Conservation (phyloP, 1,140 invertebrate genomes). For the Lepidotrigona ventralis region DNA sequence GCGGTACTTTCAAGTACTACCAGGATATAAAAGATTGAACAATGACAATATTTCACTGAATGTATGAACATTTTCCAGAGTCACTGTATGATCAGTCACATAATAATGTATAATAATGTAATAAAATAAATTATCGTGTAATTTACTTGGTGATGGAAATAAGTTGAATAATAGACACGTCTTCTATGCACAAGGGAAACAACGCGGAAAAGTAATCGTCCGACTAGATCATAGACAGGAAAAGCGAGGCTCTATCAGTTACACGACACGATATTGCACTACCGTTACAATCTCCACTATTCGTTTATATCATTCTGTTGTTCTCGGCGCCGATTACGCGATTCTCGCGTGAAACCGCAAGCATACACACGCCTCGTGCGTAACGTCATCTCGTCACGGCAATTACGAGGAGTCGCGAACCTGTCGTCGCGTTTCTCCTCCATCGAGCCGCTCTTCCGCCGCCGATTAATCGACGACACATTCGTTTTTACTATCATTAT, state of each 20-base stretch:
- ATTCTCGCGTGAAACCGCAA: slow-evolving; percentile 38
- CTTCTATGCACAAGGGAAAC: not conserved
- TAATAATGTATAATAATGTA: no score
- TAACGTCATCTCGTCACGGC: slow-evolving; percentile 26
- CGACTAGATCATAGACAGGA: not conserved
- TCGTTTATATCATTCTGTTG: slow-evolving; percentile 40
- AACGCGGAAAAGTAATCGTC: slow-evolving; percentile 10
- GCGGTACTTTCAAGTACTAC: no score
- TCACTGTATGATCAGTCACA: no score
- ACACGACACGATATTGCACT: slow-evolving; percentile 20
- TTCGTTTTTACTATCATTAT: slow-evolving; percentile 46
- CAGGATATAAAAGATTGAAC: no score
- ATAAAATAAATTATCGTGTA: no score
- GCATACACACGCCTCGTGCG: not conserved
- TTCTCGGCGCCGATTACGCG: slow-evolving; percentile 44
- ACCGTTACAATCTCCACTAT: slow-evolving; percentile 41
- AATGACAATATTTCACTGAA: no score
- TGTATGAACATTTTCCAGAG: no score
- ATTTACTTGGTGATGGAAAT: no score
- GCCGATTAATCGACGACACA: slow-evolving; percentile 27
- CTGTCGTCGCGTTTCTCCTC: slow-evolving; percentile 36
- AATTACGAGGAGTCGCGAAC: slow-evolving; percentile 32
- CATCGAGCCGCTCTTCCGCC: slow-evolving; percentile 28
- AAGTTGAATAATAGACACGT: not conserved
- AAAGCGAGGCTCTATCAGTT: slow-evolving; percentile 15